Conservation (phyloP, 23 tunicate genomes). For the Trididemnum nubilum region DNA sequence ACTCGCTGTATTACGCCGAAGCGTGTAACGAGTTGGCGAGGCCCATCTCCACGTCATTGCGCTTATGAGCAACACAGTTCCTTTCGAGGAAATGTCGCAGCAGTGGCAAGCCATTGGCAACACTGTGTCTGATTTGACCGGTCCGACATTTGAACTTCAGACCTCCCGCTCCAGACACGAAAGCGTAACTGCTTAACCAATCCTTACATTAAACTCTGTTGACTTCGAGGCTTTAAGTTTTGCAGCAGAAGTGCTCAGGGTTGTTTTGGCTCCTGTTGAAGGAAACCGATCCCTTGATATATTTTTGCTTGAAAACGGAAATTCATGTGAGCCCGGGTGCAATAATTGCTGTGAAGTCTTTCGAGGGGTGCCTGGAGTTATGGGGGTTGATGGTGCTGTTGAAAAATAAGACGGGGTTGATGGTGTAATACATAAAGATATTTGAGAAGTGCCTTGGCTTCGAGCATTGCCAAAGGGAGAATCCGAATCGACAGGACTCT, state of each 20-base stretch:
- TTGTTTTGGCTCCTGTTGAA: slow-evolving; percentile 29
- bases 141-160: no score
- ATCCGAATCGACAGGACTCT: slow-evolving; percentile 53
- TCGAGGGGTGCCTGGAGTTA: slow-evolving; percentile 42
- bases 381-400: slow-evolving; percentile 10
- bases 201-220: slow-evolving; percentile 66
- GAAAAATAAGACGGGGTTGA: slow-evolving; percentile 17
- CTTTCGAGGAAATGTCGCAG: no score
- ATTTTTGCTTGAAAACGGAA: neutral
- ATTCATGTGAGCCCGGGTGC: slow-evolving; percentile 4
- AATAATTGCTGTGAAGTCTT: slow-evolving; percentile 18
- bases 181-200: no score
- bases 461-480: slow-evolving; percentile 1
- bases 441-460: slow-evolving; percentile 17
- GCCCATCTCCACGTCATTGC: no score
- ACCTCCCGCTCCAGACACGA: no score
- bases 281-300: slow-evolving; percentile 37
- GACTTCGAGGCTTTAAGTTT: slow-evolving; percentile 56
- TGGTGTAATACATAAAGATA: neutral
- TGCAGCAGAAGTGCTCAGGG: neutral
- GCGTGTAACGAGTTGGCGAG: no score
- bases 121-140: no score
- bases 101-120: no score
- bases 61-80: no score
- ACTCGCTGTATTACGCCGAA: no score